These are phyloP conservation scores for Lochmaea capreae DNA, from an alignment of 2,888 invertebrate species.

Conservation along the genomic window DNA sequence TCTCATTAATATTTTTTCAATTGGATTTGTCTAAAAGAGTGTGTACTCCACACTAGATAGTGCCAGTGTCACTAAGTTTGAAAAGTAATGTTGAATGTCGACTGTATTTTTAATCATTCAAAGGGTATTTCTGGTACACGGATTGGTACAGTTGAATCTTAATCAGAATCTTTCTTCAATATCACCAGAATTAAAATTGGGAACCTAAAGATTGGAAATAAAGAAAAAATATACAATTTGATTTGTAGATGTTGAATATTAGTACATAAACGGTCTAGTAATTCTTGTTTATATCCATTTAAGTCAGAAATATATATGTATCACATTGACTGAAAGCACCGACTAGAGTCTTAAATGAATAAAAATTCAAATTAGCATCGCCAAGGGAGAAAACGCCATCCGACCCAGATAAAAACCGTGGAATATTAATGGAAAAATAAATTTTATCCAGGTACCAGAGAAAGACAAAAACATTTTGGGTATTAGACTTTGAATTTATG, in stretches of 20 bases:
- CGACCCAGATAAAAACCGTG: slow-evolving; percentile 44
- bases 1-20: too few species aligned
- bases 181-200: too few species aligned
- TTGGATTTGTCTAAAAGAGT: too few species aligned
- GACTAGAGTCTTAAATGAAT: slow-evolving; percentile 48
- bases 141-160: too few species aligned
- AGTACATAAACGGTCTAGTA: neutral
- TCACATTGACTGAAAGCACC: slow-evolving; percentile 18
- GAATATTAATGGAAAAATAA: slow-evolving; percentile 54
- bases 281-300: neutral
- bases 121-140: too few species aligned
- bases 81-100: too few species aligned
- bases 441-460: slow-evolving; percentile 44
- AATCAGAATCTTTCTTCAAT: too few species aligned
- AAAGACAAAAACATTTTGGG: slow-evolving; percentile 45
- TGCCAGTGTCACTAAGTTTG: too few species aligned
- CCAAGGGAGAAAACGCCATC: slow-evolving; percentile 37
- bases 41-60: too few species aligned
- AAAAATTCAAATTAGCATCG: slow-evolving; percentile 51
- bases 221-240: neutral
- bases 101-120: too few species aligned
- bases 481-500: slow-evolving; percentile 45
- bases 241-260: neutral
- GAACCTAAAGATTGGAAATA: too few species aligned
- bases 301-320: neutral